Conservation (phyloP, 2,888 invertebrate species). For the Rhamphomyia laevipes region DNA sequence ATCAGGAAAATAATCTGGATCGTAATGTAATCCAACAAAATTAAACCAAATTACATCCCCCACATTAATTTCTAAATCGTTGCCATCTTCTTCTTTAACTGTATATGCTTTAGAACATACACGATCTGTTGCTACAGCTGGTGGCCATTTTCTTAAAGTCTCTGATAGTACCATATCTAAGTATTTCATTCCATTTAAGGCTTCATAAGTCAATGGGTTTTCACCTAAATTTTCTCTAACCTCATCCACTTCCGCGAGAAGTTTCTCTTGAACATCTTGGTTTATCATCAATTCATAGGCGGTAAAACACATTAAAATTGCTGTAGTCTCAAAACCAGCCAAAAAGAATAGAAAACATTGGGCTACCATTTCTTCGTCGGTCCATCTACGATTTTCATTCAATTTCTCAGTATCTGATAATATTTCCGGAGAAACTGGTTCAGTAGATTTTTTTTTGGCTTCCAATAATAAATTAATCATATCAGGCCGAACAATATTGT, state of each 20-base stretch:
- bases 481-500: constrained; percentile 41
- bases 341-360: constrained; percentile 46
- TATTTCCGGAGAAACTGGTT: constrained; percentile 18
- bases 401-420: constrained; percentile 12
- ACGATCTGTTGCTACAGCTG: constrained; percentile 38
- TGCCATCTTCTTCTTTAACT: constrained; percentile 20
- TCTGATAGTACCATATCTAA: constrained; percentile 46
- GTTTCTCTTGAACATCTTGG: constrained; percentile 44
- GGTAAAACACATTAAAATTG: constrained; percentile 39
- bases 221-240: constrained; percentile 33
- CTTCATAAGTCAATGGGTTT: constrained; percentile 43
- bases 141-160: constrained; percentile 42
- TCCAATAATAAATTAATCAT: constrained; percentile 45
- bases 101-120: constrained; percentile 42
- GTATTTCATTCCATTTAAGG: constrained; percentile 46
- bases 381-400: constrained; percentile 28
- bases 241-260: constrained; percentile 44
- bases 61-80: constrained; percentile 24
- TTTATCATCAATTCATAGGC: constrained; percentile 46
- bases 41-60: constrained; percentile 32
- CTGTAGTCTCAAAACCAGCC: constrained; percentile 44
- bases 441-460: constrained; percentile 19
- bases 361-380: constrained; percentile 44
- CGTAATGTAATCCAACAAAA: constrained; percentile 39
- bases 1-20: constrained; percentile 42